Evolutionary conservation across 2,797 vertebrate species (phyloP), one percentile per base, ranked within the genome.

Genomic region (Odontamblyopus lacepedii): DNA sequence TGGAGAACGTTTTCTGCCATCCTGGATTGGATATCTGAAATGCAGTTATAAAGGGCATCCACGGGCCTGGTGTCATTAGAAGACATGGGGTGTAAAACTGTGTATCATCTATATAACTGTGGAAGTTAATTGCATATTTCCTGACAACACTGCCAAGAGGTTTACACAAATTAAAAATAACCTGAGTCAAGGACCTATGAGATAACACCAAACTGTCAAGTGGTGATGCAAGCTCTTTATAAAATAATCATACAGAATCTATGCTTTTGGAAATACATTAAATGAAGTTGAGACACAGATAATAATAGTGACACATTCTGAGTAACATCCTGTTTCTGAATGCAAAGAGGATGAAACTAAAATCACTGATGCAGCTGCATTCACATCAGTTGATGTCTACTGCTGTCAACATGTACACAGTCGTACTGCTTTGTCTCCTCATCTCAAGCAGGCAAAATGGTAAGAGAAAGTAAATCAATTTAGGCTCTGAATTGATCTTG

Each of bases 391-490:
- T 15, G 38, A 26, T 26, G 26, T 50, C 13, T 41, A 27, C 27
- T 29, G 23, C n/a, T 7, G 0, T 6, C 61, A 83, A 1, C 59
- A 85, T 81, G 80, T 30, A 63, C 1, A 0, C 18, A 4, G 8
- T 19, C 30, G 2, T 61, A 32, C 0, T 80, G 50, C 8, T 82
- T 15, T 12, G 69, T 9, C 0, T 51, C 62, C 30, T 67, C 2
- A 67, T 0, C 6, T 63, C 35, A 63, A 66, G 63, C 1, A 0
- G 26, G 62, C 35, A 63, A 63, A 70, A 70, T 48, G 73, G 79
- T 67, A 72, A 80, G 0, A 48, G 0, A 62, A 26, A 0, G 19
- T 4, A 19, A 15, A 7, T 2, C 1, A 26, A 8, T 18, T 4
- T 11, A 4, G 26, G 11, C 1, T n/a, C 11, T 53, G 6, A 60